Evolutionary conservation across 2,113 vertebrate species (phyloP).

Genomic region (Equus przewalskii): DNA sequence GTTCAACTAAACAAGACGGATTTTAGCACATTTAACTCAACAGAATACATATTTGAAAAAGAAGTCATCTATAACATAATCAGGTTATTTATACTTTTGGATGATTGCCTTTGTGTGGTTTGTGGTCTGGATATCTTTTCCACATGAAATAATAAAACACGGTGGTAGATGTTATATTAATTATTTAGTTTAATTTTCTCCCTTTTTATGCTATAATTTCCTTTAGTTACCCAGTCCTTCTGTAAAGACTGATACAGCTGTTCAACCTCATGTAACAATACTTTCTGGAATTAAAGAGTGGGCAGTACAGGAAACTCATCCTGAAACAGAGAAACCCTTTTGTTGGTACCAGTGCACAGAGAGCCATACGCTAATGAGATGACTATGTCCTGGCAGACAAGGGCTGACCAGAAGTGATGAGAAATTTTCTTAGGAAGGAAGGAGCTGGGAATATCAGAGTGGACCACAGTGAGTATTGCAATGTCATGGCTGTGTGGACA

Average conservation of each 20-base stretch:
- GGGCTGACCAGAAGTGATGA: neutral
- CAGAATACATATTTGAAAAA: neutral
- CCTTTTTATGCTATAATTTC: neutral
- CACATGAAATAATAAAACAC: neutral
- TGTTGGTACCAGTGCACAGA: neutral
- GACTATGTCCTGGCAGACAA: neutral
- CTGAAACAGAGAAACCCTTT: neutral
- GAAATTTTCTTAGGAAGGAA: neutral
- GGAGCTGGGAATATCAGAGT: neutral
- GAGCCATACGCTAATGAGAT: neutral
- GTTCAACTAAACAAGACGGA: neutral
- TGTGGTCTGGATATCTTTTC: neutral
- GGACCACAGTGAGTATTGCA: neutral
- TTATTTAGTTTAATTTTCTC: neutral
- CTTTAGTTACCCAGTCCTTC: neutral
- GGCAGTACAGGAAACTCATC: neutral
- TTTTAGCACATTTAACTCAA: neutral
- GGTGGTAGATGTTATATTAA: neutral
- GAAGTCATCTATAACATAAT: neutral
- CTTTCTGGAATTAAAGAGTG: neutral
- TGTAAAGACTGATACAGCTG: neutral
- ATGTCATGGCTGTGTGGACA: neutral
- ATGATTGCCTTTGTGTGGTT: neutral
- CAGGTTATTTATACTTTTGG: neutral
- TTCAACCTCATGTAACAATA: neutral